These are phyloP conservation scores for Artibeus lituratus DNA, from an alignment of 2,797 vertebrate genomes.

Conservation along the genomic window DNA sequence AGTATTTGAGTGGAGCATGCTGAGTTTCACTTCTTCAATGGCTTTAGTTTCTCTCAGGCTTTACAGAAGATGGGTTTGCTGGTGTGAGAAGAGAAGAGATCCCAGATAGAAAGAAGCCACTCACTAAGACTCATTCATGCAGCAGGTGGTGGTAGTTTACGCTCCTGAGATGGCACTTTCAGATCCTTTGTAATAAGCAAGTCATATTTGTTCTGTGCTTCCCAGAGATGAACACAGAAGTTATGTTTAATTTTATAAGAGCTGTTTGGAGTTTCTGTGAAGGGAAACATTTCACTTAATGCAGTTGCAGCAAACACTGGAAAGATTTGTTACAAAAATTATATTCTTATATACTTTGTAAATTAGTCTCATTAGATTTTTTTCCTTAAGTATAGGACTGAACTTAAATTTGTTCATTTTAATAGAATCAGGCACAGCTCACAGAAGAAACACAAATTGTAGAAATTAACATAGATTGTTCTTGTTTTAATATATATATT, in stretches of 20 bases:
- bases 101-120: slow-evolving; percentile 40
- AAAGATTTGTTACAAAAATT: slow-evolving; percentile 73
- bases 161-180: slow-evolving; percentile 57
- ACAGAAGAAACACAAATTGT: slow-evolving; percentile 73
- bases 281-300: slow-evolving; percentile 61
- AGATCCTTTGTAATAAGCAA: slow-evolving; percentile 42
- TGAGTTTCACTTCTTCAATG: slow-evolving; percentile 60
- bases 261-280: slow-evolving; percentile 55
- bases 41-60: slow-evolving; percentile 57
- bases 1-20: slow-evolving; percentile 53
- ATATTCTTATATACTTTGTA: slow-evolving; percentile 71
- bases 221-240: slow-evolving; percentile 43
- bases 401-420: slow-evolving; percentile 71
- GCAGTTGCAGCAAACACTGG: slow-evolving; percentile 69
- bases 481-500: slow-evolving; percentile 79
- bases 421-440: slow-evolving; percentile 69
- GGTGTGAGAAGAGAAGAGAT: slow-evolving; percentile 1
- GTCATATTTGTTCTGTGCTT: slow-evolving; percentile 45
- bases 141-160: slow-evolving; percentile 20
- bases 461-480: slow-evolving; percentile 76
- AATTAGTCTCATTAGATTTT: slow-evolving; percentile 62
- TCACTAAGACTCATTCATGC: slow-evolving; percentile 56
- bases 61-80: slow-evolving; percentile 9
- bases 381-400: slow-evolving; percentile 36
- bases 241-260: slow-evolving; percentile 52